Evolutionary conservation across 2,888 invertebrate genomes (phyloP), one percentile per base, ranked within the genome.

Genomic region (Philopedon plagiatum): DNA sequence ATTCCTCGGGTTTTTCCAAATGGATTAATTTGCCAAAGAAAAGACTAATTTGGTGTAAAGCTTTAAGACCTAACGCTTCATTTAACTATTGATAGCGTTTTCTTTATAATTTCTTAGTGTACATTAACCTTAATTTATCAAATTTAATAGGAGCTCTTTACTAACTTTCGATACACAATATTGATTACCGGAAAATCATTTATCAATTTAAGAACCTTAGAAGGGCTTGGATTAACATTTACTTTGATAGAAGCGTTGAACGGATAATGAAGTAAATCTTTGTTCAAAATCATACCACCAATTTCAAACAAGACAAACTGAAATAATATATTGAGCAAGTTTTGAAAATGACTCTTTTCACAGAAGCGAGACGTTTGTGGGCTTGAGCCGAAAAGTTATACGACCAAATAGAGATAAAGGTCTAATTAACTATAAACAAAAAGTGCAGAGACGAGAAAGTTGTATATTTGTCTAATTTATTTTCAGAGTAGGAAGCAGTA

Each of bases 61-160:
- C 15, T 51, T 3, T 15, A 51, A 51, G 29, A 29, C 13, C 13
- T 13, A 26, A 13, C 15, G 13, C 51, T 51, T 29, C 29, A 51
- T 51, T 51, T 15, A 29, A 51, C 13, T 51, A 15, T 29, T 29
- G 29, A 51, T 51, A 29, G 15, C 26, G 26, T 0, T 37, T 37
- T 58, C 37, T 58, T 58, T 37, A 37, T 37, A 18, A 32, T 58
- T 21, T 58, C 13, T 13, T 37, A 21, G 7, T 58, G 57, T 58
- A 37, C 39, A 37, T 58, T 58, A 58, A 37, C 37, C n/a, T 13
- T 58, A 58, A 58, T 58, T 58, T 58, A 58, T 37, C 57, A 58
- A 37, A 34, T 37, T 58, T 56, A 56, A 46, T 46, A 37, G 56
- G 11, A 56, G 21, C 56, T 37, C 21, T 21, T 56, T 21, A 32